Conservation (phyloP, 2,888 invertebrate species). For the Timema cristinae region DNA sequence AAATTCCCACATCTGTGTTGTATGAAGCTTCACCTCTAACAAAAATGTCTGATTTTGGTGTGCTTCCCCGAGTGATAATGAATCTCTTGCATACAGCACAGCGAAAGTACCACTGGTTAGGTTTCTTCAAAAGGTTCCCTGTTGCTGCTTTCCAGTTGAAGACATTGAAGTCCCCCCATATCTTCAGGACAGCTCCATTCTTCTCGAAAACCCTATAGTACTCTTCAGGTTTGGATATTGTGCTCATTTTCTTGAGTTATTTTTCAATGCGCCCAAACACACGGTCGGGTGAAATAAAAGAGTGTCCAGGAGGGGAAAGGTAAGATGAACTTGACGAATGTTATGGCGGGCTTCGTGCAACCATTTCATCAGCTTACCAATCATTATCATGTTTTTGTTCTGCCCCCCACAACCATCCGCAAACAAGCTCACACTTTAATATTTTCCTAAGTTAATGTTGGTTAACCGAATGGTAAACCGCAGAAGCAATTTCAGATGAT, state of each 20-base stretch:
- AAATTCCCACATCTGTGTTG: background rate
- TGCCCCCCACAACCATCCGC: constrained; percentile 7
- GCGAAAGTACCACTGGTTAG: background rate
- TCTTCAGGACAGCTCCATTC: background rate
- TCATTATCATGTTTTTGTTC: constrained; percentile 17
- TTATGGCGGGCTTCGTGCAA: background rate
- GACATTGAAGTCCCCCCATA: constrained; percentile 1
- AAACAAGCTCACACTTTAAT: background rate
- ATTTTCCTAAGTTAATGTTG: constrained; percentile 5
- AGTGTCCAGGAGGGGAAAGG: background rate
- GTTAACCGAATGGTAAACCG: background rate
- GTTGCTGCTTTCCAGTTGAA: background rate
- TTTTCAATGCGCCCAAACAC: constrained; percentile 4
- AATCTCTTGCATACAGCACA: background rate
- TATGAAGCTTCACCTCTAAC: background rate
- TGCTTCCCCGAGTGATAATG: background rate
- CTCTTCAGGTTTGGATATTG: constrained; percentile 11
- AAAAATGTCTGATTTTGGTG: background rate
- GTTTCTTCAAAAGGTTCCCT: constrained; percentile 1
- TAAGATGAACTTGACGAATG: background rate
- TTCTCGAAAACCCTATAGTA: background rate
- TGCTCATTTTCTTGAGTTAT: background rate
- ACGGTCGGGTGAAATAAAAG: background rate
- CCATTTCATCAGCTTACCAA: constrained; percentile 1
- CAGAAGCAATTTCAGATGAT: constrained; percentile 15